phyloP scores from a whole-genome alignment of 2,797 vertebrate genomes.

The Bucorvus abyssinicus region DNA sequence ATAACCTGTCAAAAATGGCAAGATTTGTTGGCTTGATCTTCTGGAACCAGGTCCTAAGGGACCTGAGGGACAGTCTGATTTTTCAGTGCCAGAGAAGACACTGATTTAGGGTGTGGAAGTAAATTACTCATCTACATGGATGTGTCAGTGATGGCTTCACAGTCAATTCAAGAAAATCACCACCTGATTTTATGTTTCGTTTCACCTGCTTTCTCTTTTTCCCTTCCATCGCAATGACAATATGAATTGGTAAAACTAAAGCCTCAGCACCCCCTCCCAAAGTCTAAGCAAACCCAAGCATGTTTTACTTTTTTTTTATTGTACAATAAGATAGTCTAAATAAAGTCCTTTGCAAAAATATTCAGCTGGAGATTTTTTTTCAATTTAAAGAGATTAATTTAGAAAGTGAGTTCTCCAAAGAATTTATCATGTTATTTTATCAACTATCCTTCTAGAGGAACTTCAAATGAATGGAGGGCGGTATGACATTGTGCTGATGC shows the following conservation, averaged over 20 bases:
- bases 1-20: not conserved
- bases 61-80: not conserved
- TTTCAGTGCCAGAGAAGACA: not conserved
- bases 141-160: not conserved
- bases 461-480: not conserved
- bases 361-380: not conserved
- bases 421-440: not conserved
- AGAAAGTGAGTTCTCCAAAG: not conserved
- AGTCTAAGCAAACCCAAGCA: not conserved
- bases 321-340: not conserved
- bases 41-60: not conserved
- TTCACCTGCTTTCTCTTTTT: not conserved
- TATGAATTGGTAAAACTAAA: not conserved
- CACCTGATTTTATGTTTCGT: not conserved
- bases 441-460: not conserved
- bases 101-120: not conserved
- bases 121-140: fast-evolving
- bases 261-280: not conserved
- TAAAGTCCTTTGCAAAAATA: not conserved
- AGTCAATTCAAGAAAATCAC: not conserved
- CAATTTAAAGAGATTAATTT: not conserved
- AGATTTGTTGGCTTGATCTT: not conserved
- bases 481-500: not conserved
- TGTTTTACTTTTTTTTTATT: not conserved
- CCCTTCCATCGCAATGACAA: not conserved